Conservation (phyloP, 2,113 vertebrate species). For the Malurus cyaneus region DNA sequence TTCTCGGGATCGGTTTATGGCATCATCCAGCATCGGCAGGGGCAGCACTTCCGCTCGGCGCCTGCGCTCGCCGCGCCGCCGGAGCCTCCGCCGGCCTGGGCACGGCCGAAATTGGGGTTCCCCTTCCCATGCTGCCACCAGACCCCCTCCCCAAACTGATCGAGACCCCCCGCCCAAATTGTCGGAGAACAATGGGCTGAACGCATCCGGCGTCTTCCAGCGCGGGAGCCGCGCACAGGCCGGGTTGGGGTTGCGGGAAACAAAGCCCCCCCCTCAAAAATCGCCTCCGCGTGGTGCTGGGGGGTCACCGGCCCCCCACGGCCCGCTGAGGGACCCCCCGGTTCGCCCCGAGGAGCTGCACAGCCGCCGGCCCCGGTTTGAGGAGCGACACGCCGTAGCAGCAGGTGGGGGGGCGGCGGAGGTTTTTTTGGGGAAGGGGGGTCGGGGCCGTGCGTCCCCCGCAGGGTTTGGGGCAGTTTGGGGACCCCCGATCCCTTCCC, state of each 20-base stretch:
- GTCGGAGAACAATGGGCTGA: neutral
- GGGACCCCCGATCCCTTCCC: neutral
- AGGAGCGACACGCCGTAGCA: neutral
- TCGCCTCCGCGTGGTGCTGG: too few species aligned
- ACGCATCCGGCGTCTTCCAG: neutral
- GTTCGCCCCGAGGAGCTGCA: neutral
- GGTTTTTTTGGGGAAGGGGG: neutral
- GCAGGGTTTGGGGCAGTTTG: neutral
- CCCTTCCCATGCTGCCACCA: neutral
- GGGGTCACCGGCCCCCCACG: neutral
- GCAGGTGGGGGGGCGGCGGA: neutral
- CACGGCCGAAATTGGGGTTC: neutral
- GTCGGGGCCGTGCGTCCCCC: neutral
- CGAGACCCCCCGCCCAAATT: too few species aligned
- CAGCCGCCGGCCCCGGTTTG: neutral
- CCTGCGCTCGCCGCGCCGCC: neutral
- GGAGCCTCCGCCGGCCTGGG: neutral
- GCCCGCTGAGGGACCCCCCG: neutral
- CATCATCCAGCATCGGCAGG: neutral
- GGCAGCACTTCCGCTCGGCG: neutral
- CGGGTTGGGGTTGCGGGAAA: neutral
- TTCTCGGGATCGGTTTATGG: neutral
- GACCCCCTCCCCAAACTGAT: neutral
- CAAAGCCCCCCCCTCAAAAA: neutral
- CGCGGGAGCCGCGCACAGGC: neutral